Evolutionary conservation across 2,888 invertebrate species (phyloP).

Genomic region (Drosophila quinaria): DNA sequence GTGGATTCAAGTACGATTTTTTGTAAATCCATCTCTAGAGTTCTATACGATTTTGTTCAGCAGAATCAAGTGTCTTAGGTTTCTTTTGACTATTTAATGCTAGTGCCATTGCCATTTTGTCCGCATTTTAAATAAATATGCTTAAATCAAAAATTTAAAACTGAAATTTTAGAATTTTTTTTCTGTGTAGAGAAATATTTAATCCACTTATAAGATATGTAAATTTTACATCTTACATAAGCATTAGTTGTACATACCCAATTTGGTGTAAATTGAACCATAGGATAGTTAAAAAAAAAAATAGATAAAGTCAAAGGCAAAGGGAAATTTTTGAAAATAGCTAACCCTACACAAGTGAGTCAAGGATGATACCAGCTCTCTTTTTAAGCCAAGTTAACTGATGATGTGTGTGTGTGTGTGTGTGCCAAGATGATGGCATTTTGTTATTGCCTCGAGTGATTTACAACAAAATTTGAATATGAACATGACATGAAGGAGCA

Average conservation of each 20-base stretch:
- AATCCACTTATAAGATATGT: background rate
- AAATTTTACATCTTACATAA: too few relatives aligned
- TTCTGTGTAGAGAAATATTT: background rate
- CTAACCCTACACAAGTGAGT: slow-evolving; percentile 44
- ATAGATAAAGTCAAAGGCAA: slow-evolving; percentile 26
- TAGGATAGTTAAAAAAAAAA: slow-evolving; percentile 12
- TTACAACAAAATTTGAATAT: slow-evolving; percentile 48
- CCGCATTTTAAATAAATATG: too few relatives aligned
- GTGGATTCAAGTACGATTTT: too few relatives aligned
- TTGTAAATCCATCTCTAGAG: too few relatives aligned
- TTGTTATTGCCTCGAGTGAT: slow-evolving; percentile 48
- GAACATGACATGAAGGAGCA: slow-evolving; percentile 16
- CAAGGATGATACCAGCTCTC: slow-evolving; percentile 34
- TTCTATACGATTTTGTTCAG: too few relatives aligned
- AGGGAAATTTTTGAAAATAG: slow-evolving; percentile 47
- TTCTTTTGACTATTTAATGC: too few relatives aligned
- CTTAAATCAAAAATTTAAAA: too few relatives aligned
- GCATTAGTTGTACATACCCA: slow-evolving; percentile 2
- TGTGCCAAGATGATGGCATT: slow-evolving; percentile 36
- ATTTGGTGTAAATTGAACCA: background rate
- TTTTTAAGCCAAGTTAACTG: slow-evolving; percentile 28
- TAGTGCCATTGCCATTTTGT: too few relatives aligned
- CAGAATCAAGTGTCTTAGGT: too few relatives aligned
- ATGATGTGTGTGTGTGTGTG: slow-evolving; percentile 2
- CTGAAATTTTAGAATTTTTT: too few relatives aligned